These are phyloP conservation scores for Prolemur simus DNA, from an alignment of 2,113 vertebrate species.

Conservation along the genomic window DNA sequence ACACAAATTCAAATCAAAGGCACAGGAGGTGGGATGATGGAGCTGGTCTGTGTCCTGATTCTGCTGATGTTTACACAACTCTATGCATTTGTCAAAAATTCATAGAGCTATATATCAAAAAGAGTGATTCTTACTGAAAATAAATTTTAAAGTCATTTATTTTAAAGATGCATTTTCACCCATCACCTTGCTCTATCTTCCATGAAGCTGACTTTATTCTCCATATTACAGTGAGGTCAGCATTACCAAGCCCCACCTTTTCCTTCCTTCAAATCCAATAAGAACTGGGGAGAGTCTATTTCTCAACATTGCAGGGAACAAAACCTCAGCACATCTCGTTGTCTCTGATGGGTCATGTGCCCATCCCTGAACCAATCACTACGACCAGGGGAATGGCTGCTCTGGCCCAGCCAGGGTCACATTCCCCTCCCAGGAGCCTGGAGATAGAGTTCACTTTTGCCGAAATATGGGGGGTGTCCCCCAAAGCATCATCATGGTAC, in stretches of 20 bases:
- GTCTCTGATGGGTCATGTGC: background rate
- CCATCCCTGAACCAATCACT: background rate
- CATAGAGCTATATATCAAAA: background rate
- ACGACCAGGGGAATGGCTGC: accelerated
- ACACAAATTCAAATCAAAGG: background rate
- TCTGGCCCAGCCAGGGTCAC: background rate
- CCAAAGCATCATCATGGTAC: background rate
- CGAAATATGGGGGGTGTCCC: background rate
- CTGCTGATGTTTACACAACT: accelerated
- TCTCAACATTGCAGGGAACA: too few relatives aligned
- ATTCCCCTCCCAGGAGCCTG: too few relatives aligned
- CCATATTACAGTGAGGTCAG: accelerated
- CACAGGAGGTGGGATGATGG: accelerated
- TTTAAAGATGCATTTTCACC: background rate
- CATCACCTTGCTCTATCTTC: background rate
- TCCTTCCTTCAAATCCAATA: background rate
- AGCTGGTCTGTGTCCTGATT: accelerated
- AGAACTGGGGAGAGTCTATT: background rate
- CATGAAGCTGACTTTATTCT: background rate
- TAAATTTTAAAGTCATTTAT: background rate
- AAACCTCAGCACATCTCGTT: accelerated
- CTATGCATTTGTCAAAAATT: too few relatives aligned
- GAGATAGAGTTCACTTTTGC: background rate
- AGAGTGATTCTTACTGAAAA: too few relatives aligned
- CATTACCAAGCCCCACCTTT: accelerated